phyloP scores from a whole-genome alignment of 2,888 invertebrate genomes.

The Agonopterix subpropinquella region DNA sequence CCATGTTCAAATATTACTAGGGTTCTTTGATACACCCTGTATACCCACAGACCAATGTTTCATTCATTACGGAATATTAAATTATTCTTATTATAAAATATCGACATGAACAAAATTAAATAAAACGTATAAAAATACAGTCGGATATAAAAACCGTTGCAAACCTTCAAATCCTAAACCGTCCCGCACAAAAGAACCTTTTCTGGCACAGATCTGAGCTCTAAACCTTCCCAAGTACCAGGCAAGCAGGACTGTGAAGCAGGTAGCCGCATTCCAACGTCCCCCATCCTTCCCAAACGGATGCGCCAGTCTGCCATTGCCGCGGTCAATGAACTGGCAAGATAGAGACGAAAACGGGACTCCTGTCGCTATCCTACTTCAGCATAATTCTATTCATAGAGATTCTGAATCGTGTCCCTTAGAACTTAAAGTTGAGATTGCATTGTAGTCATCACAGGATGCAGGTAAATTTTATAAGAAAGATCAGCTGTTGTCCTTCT shows the following conservation, averaged over 20 bases:
- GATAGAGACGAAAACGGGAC: conserved; percentile 61
- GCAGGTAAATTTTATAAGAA: conserved; percentile 40
- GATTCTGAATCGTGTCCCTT: too few relatives aligned
- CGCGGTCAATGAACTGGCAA: conserved; percentile 47
- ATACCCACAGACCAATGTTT: too few relatives aligned
- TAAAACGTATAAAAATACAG: too few relatives aligned
- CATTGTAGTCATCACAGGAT: conserved; percentile 17
- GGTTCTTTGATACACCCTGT: too few relatives aligned
- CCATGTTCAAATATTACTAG: too few relatives aligned
- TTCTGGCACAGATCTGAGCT: conserved; percentile 34
- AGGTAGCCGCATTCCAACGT: conserved; percentile 48
- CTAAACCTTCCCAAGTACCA: conserved; percentile 61
- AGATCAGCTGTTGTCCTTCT: conserved; percentile 37
- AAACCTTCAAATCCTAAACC: neutral
- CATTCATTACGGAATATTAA: too few relatives aligned
- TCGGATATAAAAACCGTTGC: neutral
- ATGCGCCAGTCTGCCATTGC: conserved; percentile 21
- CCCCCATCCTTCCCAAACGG: conserved; percentile 36
- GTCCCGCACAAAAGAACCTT: conserved; percentile 4
- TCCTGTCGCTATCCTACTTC: conserved; percentile 29
- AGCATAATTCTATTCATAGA: neutral
- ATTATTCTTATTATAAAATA: too few relatives aligned
- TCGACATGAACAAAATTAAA: too few relatives aligned
- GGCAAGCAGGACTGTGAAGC: conserved; percentile 36
- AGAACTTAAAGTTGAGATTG: too few relatives aligned